Conservation (phyloP, 2,113 vertebrate genomes). For the Ivindomyrus marchei region DNA sequence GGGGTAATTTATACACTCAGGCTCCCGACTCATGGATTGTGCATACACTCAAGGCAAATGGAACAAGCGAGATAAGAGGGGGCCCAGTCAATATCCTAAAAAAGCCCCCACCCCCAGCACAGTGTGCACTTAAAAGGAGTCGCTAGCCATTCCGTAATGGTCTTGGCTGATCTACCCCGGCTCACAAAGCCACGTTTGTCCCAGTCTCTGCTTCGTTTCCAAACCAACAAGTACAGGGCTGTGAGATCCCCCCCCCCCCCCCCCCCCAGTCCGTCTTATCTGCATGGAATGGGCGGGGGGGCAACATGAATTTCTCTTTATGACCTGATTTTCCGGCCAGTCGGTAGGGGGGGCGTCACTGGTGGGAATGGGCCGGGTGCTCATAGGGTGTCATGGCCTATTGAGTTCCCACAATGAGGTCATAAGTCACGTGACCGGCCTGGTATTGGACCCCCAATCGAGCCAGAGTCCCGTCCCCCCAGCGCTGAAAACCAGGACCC, state of each 20-base stretch:
- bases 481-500: neutral
- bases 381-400: neutral
- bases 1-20: neutral
- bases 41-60: neutral
- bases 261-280: conserved; percentile 41
- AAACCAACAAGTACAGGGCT: conserved; percentile 42
- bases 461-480: neutral
- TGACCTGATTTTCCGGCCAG: conserved; percentile 39
- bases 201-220: conserved; percentile 24
- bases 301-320: conserved; percentile 46
- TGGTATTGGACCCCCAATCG: neutral
- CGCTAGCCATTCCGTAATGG: neutral
- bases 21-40: neutral
- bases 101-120: neutral
- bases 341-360: neutral
- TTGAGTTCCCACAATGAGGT: neutral
- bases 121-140: neutral
- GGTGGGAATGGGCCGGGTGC: neutral
- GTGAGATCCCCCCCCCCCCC: conserved; percentile 35
- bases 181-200: neutral
- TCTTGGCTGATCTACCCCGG: neutral
- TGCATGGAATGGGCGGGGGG: conserved; percentile 37
- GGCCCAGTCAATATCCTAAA: too few species aligned
- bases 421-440: neutral
- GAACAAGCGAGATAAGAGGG: neutral